Evolutionary conservation across 2,797 vertebrate species (phyloP).

Genomic region (Periparus ater): DNA sequence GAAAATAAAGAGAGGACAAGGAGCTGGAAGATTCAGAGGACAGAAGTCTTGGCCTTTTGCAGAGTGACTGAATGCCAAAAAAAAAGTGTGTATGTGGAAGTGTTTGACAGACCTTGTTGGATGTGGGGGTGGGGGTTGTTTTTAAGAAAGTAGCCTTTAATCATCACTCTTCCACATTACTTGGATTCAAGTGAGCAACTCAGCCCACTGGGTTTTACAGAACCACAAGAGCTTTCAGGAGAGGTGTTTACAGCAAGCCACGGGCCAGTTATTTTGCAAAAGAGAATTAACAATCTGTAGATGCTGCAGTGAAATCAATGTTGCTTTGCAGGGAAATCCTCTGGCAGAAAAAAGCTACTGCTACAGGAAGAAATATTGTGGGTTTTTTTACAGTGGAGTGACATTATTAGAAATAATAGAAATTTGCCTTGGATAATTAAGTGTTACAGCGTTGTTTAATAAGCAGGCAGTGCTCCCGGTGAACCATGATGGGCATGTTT

Average conservation of each 20-base stretch:
- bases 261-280: not conserved
- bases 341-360: conserved; percentile 11
- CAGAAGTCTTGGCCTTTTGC: not conserved
- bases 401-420: not conserved
- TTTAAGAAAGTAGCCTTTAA: conserved; percentile 59
- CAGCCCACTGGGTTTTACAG: conserved; percentile 12
- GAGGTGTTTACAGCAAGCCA: not conserved
- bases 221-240: conserved; percentile 21
- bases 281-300: conserved; percentile 13
- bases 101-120: not conserved
- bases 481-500: not conserved
- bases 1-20: not conserved
- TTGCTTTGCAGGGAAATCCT: conserved; percentile 48
- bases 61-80: not conserved
- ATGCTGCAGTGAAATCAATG: conserved; percentile 64
- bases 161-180: conserved; percentile 24
- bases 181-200: not conserved
- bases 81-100: not conserved
- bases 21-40: not conserved
- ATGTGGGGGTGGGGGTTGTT: not conserved
- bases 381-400: not conserved
- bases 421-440: not conserved
- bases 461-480: not conserved
- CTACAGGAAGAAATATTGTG: not conserved
- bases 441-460: not conserved